These are phyloP conservation scores for Cliona cf. orientalis DNA, from an alignment of 37 sponge, comb jelly and placozoan genomes.

Conservation along the genomic window DNA sequence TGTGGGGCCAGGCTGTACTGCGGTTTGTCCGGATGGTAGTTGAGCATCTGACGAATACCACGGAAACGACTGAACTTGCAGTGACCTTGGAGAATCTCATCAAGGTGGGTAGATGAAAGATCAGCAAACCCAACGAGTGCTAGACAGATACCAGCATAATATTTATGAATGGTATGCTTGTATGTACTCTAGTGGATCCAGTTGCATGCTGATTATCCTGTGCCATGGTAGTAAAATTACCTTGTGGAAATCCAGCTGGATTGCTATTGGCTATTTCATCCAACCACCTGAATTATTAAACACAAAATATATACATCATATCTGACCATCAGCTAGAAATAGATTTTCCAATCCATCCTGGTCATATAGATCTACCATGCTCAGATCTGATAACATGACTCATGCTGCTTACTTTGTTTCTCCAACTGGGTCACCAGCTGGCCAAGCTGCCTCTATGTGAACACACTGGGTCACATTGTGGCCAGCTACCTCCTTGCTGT, in stretches of 20 bases:
- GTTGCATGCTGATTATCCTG: not conserved
- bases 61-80: conserved; percentile 53
- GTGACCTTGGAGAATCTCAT: conserved; percentile 58
- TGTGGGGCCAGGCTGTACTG: conserved; percentile 33
- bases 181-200: not conserved
- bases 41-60: conserved; percentile 81
- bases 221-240: no score
- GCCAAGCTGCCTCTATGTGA: conserved; percentile 74
- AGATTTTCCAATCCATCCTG: not conserved
- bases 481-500: conserved; percentile 46
- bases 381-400: not conserved
- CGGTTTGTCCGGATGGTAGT: conserved; percentile 68
- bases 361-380: no score
- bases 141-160: not conserved
- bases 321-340: not conserved
- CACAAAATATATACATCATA: not conserved
- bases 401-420: conserved; percentile 73
- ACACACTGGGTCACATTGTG: conserved; percentile 77
- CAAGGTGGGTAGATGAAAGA: conserved; percentile 29
- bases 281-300: conserved; percentile 37
- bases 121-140: conserved; percentile 51
- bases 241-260: conserved; percentile 32
- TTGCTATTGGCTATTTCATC: conserved; percentile 46
- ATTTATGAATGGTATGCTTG: not conserved
- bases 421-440: conserved; percentile 72